Evolutionary conservation across 2,888 invertebrate genomes (phyloP).

Genomic region (Habroteleia sp.): DNA sequence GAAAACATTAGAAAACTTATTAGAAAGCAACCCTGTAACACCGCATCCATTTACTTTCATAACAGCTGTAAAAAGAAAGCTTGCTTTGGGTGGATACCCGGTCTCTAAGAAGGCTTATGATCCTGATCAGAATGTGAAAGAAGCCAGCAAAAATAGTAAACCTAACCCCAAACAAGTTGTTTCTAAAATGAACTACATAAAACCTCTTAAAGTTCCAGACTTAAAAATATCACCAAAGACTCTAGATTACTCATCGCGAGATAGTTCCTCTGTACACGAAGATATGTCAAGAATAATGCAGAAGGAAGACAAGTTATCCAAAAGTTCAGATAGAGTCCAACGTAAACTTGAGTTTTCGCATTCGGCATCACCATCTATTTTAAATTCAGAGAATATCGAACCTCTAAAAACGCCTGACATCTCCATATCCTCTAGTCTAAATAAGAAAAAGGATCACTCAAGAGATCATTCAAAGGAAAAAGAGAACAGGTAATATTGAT

Average conservation of each 20-base stretch:
- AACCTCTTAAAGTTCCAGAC: slow-evolving; percentile 77
- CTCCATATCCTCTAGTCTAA: slow-evolving; percentile 71
- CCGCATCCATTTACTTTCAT: slow-evolving; percentile 85
- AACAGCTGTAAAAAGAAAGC: slow-evolving; percentile 83
- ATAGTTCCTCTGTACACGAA: slow-evolving; percentile 72
- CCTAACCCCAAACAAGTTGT: slow-evolving; percentile 63
- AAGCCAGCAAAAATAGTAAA: slow-evolving; percentile 44
- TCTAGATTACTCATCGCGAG: slow-evolving; percentile 73
- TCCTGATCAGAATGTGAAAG: slow-evolving; percentile 49
- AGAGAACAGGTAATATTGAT: slow-evolving; percentile 69
- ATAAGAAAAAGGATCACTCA: slow-evolving; percentile 75
- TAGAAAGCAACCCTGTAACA: slow-evolving; percentile 75
- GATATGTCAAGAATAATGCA: slow-evolving; percentile 64
- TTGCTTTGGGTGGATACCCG: slow-evolving; percentile 73
- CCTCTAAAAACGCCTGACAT: slow-evolving; percentile 75
- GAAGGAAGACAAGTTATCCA: slow-evolving; percentile 69
- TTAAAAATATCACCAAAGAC: slow-evolving; percentile 78
- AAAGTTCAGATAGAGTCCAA: slow-evolving; percentile 72
- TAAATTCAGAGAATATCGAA: slow-evolving; percentile 75
- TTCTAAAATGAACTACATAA: slow-evolving; percentile 75
- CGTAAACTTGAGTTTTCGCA: slow-evolving; percentile 76
- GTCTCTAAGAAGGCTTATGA: slow-evolving; percentile 69
- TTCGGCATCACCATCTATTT: slow-evolving; percentile 72
- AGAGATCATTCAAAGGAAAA: slow-evolving; percentile 77
- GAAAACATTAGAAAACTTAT: slow-evolving; percentile 59